Conservation (phyloP, 2,797 vertebrate genomes). For the Coregonus suidteri region DNA sequence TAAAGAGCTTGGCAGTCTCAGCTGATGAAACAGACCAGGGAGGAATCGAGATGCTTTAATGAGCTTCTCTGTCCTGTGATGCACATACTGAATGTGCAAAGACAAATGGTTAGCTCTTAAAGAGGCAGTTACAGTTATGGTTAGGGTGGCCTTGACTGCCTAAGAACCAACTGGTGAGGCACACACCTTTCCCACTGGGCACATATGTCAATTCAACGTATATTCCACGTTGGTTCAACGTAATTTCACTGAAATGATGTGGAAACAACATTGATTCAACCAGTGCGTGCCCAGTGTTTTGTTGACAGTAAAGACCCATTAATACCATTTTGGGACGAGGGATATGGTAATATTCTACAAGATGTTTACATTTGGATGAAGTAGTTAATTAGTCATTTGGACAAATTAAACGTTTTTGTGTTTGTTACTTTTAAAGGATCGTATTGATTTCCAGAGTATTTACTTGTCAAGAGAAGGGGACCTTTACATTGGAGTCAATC, state of each 20-base stretch:
- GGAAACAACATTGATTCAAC: background rate
- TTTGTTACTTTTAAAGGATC: background rate
- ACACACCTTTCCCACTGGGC: conserved; percentile 19
- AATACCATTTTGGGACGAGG: background rate
- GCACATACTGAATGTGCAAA: conserved; percentile 66
- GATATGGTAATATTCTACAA: background rate
- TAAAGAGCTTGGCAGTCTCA: conserved; percentile 83
- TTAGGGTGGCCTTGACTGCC: conserved; percentile 39
- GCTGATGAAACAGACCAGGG: conserved; percentile 80
- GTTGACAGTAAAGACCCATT: background rate
- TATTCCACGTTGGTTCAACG: too few species aligned
- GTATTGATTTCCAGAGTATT: background rate
- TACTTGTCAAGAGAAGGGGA: background rate
- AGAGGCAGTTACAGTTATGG: conserved; percentile 60
- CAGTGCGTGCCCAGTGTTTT: background rate
- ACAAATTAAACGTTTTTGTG: background rate
- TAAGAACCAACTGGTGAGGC: conserved; percentile 24
- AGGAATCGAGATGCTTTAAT: conserved; percentile 80
- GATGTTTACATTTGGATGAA: background rate
- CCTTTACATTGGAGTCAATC: conserved; percentile 28
- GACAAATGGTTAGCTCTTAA: conserved; percentile 77
- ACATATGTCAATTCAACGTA: too few species aligned
- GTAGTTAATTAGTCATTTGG: background rate
- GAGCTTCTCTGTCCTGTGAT: conserved; percentile 78
- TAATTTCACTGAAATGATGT: too few species aligned